Base-by-base conservation (phyloP, 1,140 invertebrate genomes). In the Coenobita brevimanus region DNA sequence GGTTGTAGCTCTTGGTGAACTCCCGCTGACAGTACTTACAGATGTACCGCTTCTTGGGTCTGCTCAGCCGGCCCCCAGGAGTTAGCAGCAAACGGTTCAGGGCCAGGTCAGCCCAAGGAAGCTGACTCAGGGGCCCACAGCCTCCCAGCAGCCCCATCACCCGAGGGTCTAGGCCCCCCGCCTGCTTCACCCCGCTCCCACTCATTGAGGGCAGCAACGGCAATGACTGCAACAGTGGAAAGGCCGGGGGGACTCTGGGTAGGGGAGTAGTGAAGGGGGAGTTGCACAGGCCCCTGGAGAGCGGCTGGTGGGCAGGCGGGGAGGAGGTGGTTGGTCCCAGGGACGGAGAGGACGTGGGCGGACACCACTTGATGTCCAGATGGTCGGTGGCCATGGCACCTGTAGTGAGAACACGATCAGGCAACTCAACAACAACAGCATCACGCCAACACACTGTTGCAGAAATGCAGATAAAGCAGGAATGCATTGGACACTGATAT, bases 11-110 rank as follows among this genome's bases (percentile, higher is more conserved):
- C 81, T 90, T 90, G 81, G 82, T 90, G 75, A 90, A 90, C 82
- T 90, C 85, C 27, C 89, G 85, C 36, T 90, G 86, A 41, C 89
- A 90, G 54, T 86, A 90, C 86, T 90, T 90, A 81, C 89, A 90
- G 85, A 90, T 90, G 76, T 98, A 99, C 94, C 99, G 97, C 95
- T 97, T 98, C 94, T 98, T 98, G 93, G 97, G 96, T 93, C 97
- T 95, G 94, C 97, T 97, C 43, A 88, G 86, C 67, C 86, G 79
- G 36, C 86, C 86, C 36, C 67, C 80, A 57, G 86, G 86, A 21
- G 86, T 82, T 69, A 88, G 79, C 50, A 88, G 71, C 41, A 88
- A 79, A 43, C 86, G 86, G 80, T 82, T 88, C 30, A 88, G 86
- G 57, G 79, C 79, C 50, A 88, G 67, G 67, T 88, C 80, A 50